A percentile compares a stretch with the other conserved stretches of the same genome.
phyloP scores from a whole-genome alignment of 2,797 vertebrate species.

The Phrynocephalus forsythii region DNA sequence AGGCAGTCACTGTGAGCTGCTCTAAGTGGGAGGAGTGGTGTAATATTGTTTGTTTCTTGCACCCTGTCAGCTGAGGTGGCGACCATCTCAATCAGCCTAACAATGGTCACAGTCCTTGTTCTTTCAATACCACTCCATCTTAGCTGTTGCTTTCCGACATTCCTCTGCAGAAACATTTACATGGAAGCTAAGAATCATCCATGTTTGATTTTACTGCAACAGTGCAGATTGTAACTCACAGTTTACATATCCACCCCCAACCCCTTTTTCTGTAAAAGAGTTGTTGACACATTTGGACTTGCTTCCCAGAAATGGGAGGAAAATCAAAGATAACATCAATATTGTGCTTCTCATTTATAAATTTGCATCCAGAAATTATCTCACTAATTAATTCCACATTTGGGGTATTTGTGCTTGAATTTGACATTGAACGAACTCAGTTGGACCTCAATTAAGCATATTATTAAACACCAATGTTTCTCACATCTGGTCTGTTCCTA shows the following conservation, averaged over 20 bases:
- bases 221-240: constrained; percentile 1
- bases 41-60: too few species aligned
- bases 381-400: neutral
- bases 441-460: neutral
- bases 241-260: neutral
- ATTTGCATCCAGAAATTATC: constrained; percentile 20
- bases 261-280: neutral
- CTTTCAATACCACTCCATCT: neutral
- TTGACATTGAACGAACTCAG: neutral
- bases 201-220: neutral
- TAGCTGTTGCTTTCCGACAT: neutral
- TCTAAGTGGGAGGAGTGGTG: too few species aligned
- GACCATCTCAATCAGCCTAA: too few species aligned
- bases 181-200: constrained; percentile 7
- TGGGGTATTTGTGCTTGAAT: neutral
- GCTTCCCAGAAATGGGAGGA: neutral
- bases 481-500: too few species aligned
- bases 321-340: constrained; percentile 5
- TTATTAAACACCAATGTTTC: neutral
- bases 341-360: neutral
- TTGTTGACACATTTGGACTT: neutral
- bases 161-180: neutral
- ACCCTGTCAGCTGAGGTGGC: too few species aligned
- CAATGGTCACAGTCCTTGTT: neutral
- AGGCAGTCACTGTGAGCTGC: too few species aligned